These are phyloP conservation scores for Xyrichtys novacula DNA, from an alignment of 2,797 vertebrate genomes.

Conservation along the genomic window DNA sequence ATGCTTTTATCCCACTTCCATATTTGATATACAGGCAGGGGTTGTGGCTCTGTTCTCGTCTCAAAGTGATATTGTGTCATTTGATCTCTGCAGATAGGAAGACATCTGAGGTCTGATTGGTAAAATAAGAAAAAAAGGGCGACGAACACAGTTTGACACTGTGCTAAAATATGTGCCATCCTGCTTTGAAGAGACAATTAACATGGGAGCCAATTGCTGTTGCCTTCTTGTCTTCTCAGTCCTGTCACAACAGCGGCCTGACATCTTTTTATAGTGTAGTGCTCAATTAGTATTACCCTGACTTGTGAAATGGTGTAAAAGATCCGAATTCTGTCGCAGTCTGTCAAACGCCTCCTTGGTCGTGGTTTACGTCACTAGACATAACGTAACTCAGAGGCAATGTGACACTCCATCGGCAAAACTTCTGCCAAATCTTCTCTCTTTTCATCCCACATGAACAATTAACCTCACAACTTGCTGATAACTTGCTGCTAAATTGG, in stretches of 20 bases:
- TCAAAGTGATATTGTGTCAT: constrained; percentile 82
- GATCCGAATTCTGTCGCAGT: constrained; percentile 40
- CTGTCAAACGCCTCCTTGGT: constrained; percentile 44
- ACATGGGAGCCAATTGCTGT: constrained; percentile 76
- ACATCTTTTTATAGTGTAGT: constrained; percentile 74
- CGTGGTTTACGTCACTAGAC: constrained; percentile 3
- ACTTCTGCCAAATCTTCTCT: constrained; percentile 26
- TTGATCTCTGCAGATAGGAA: constrained; percentile 79
- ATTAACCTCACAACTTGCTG: constrained; percentile 59
- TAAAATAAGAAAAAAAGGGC: constrained; percentile 57
- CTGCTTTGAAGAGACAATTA: constrained; percentile 80
- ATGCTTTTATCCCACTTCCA: constrained; percentile 75
- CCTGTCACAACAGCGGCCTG: constrained; percentile 70
- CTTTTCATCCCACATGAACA: constrained; percentile 37
- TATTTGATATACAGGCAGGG: constrained; percentile 77
- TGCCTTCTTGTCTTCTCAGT: constrained; percentile 67
- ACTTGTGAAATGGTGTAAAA: constrained; percentile 66
- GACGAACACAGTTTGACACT: constrained; percentile 66
- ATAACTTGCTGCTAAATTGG: constrained; percentile 65
- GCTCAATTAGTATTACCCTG: constrained; percentile 73
- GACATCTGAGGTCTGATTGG: constrained; percentile 79
- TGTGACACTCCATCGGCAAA: constrained; percentile 12
- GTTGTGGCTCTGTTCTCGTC: constrained; percentile 76
- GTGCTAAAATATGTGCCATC: constrained; percentile 65
- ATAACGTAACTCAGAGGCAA: constrained; percentile 61